Percentiles rank a stretch among this genome's conserved stretches.
Conservation (phyloP, 2,113 vertebrate genomes). For the Rhabdomys dilectus region DNA sequence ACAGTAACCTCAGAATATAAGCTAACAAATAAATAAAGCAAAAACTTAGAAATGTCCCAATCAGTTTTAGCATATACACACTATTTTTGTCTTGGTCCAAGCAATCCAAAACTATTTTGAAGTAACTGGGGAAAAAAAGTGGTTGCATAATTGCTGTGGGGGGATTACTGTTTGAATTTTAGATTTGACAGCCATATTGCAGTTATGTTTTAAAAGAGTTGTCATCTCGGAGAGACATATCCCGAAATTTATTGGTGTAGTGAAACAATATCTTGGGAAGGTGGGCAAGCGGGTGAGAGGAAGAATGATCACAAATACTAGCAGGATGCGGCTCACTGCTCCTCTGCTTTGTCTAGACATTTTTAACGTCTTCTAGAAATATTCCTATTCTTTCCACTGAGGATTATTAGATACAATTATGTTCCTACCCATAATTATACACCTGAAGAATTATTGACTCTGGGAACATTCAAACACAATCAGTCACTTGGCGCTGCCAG, state of each 20-base stretch:
- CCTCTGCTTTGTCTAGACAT: neutral
- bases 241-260: neutral
- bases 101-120: conserved; percentile 12
- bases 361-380: conserved; percentile 38
- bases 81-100: neutral
- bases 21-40: neutral
- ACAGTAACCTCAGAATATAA: neutral
- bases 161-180: neutral
- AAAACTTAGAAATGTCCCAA: neutral
- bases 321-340: neutral
- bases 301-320: neutral
- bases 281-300: neutral
- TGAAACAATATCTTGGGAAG: neutral
- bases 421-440: neutral
- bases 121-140: neutral
- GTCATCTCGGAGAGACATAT: neutral
- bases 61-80: neutral
- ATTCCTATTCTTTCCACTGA: neutral
- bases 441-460: conserved; percentile 18
- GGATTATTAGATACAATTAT: conserved; percentile 33
- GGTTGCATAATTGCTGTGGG: neutral
- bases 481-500: neutral
- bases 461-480: conserved; percentile 1
- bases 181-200: neutral
- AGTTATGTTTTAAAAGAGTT: conserved; percentile 1